Evolutionary conservation across 1,140 invertebrate species (phyloP).

Genomic region (Ceratina japonica): DNA sequence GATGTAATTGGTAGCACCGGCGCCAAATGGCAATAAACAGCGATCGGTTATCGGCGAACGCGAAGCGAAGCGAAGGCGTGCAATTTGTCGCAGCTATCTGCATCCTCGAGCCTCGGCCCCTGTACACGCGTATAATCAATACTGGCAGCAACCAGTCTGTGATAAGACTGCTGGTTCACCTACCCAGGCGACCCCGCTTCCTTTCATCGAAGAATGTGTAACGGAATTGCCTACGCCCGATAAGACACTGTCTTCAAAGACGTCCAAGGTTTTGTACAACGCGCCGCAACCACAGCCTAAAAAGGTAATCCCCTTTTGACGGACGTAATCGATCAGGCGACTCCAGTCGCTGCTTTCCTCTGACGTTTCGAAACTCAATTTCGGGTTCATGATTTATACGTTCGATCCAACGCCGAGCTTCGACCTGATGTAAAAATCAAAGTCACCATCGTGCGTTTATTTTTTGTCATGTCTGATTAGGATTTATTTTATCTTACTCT

Average conservation of each 20-base stretch:
- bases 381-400: background rate
- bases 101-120: conserved; percentile 39
- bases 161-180: conserved; percentile 40
- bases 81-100: conserved; percentile 65
- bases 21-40: conserved; percentile 59
- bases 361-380: background rate
- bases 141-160: conserved; percentile 52
- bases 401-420: background rate
- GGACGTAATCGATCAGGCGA: conserved; percentile 11
- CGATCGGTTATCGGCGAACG: conserved; percentile 53
- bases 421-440: background rate
- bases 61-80: conserved; percentile 31
- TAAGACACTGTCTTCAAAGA: conserved; percentile 13
- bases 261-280: conserved; percentile 10
- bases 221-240: conserved; percentile 12
- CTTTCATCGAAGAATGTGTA: conserved; percentile 29
- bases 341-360: background rate
- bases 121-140: conserved; percentile 48
- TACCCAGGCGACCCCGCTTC: conserved; percentile 9
- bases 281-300: conserved; percentile 4
- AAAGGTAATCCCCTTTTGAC: conserved; percentile 23
- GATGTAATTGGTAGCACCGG: conserved; percentile 53
- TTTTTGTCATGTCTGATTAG: no score
- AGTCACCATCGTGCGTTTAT: background rate
- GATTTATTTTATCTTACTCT: no score